Evolutionary conservation across 2,113 vertebrate species (phyloP).

Genomic region (Dromaius novaehollandiae): DNA sequence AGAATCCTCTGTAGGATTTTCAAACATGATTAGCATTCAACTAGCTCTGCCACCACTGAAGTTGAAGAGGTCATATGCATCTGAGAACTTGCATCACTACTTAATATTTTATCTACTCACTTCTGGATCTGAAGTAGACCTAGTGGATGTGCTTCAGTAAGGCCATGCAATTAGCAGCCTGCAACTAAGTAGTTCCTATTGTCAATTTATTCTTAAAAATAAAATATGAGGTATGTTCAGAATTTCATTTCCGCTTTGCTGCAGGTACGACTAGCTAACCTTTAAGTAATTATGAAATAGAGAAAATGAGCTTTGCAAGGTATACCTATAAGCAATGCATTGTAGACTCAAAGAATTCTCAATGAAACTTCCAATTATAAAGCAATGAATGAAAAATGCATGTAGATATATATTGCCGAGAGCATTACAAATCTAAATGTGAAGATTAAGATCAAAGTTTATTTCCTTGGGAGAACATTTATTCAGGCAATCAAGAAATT

Average conservation of each 20-base stretch:
- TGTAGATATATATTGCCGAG: neutral
- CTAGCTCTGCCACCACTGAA: neutral
- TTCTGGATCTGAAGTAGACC: neutral
- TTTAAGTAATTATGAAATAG: neutral
- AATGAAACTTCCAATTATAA: conserved; percentile 44
- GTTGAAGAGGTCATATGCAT: neutral
- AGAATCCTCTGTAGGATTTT: neutral
- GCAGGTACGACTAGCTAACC: neutral
- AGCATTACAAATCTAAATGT: neutral
- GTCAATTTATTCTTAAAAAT: neutral
- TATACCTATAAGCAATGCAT: neutral
- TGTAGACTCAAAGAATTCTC: neutral
- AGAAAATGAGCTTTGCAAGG: neutral
- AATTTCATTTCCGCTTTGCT: neutral
- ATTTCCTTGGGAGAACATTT: conserved; percentile 26
- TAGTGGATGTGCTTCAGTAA: neutral
- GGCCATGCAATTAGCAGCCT: neutral
- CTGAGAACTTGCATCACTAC: neutral
- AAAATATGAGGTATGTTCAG: neutral
- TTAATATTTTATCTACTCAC: neutral
- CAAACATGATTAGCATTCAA: neutral
- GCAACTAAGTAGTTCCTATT: neutral
- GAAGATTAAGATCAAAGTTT: conserved; percentile 45
- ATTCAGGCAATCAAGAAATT: conserved; percentile 36
- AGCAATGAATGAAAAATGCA: conserved; percentile 29